These are phyloP conservation scores for Augiades crinisus DNA, from an alignment of 2,888 invertebrate species.

Conservation along the genomic window DNA sequence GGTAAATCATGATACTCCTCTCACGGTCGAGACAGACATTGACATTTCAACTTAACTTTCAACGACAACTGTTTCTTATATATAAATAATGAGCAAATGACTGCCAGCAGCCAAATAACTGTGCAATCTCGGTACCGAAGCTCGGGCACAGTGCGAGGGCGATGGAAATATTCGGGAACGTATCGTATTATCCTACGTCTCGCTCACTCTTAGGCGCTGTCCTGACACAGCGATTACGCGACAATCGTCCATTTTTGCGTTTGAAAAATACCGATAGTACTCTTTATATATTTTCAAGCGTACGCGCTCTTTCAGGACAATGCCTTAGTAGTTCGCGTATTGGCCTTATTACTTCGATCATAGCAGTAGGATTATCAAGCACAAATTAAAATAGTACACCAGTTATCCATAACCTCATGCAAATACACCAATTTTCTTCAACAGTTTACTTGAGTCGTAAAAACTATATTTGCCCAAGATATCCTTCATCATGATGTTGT, in stretches of 20 bases:
- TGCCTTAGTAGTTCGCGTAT: background rate
- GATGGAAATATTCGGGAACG: background rate
- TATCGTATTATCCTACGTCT: background rate
- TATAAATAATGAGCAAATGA: constrained; percentile 42
- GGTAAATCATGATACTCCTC: constrained; percentile 18
- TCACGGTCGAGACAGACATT: background rate
- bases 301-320: too few relatives aligned
- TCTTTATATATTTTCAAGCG: background rate
- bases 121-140: constrained; percentile 39
- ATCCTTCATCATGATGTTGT: background rate
- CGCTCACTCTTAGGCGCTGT: too few relatives aligned
- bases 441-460: background rate
- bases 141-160: constrained; percentile 49
- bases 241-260: too few relatives aligned
- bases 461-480: background rate
- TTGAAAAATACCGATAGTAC: too few relatives aligned
- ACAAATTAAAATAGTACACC: too few relatives aligned
- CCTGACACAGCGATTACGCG: too few relatives aligned
- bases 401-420: too few relatives aligned
- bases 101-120: constrained; percentile 54
- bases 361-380: background rate
- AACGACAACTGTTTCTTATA: background rate
- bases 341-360: background rate
- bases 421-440: background rate
- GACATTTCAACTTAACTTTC: constrained; percentile 3